A percentile compares a stretch with the other conserved stretches of the same genome.
Evolutionary conservation across 2,888 invertebrate species (phyloP).

Genomic region (Gymnoscelis rufifasciata): DNA sequence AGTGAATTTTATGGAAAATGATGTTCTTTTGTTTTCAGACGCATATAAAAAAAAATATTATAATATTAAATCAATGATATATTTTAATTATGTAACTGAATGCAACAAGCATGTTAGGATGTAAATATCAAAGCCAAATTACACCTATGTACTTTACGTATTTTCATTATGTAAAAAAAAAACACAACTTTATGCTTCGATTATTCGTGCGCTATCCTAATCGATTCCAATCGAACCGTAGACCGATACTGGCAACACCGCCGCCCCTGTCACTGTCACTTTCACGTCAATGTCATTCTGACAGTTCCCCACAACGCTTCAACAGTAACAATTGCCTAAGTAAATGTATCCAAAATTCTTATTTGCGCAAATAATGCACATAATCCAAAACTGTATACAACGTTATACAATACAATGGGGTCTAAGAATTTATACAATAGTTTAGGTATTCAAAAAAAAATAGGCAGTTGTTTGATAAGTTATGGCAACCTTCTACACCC

Average conservation of each 20-base stretch:
- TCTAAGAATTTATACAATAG: constrained; percentile 4
- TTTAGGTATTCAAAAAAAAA: constrained; percentile 7
- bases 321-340: not conserved
- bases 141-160: constrained; percentile 61
- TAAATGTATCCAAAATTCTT: constrained; percentile 6
- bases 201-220: constrained; percentile 50
- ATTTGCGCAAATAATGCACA: constrained; percentile 7
- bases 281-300: constrained; percentile 15
- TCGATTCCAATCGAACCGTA: constrained; percentile 29
- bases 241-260: not conserved
- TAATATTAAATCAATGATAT: too few species aligned
- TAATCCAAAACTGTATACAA: constrained; percentile 8
- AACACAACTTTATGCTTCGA: constrained; percentile 68
- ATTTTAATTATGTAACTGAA: too few species aligned
- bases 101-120: too few species aligned
- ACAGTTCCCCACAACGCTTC: constrained; percentile 9
- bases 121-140: constrained; percentile 36
- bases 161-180: constrained; percentile 63
- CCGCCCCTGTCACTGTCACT: not conserved
- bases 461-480: constrained; percentile 9
- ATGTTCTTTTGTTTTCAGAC: too few species aligned
- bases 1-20: too few species aligned
- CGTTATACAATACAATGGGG: too few species aligned
- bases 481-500: not conserved
- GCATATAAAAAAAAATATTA: too few species aligned